Conservation (phyloP, 2,888 invertebrate genomes). For the Dolichopus griseipennis region DNA sequence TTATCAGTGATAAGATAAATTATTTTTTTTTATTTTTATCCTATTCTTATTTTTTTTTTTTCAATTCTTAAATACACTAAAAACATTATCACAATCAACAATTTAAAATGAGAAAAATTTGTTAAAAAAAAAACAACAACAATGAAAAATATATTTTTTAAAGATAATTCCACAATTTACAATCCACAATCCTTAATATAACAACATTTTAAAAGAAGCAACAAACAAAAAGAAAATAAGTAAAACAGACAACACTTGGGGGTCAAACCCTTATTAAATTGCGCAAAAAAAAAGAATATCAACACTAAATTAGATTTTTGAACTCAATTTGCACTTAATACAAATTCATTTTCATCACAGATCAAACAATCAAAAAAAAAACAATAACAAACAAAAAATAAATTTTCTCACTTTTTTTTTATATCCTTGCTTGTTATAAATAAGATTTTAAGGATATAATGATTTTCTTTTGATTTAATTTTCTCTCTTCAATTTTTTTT, state of each 20-base stretch:
- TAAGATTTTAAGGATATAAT: too few relatives aligned
- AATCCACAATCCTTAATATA: neutral
- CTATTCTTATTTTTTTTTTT: neutral
- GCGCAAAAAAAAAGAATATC: neutral
- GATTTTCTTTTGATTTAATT: too few relatives aligned
- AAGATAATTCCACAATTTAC: too few relatives aligned
- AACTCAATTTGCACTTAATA: conserved; percentile 6
- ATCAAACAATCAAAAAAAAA: too few relatives aligned
- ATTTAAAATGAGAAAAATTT: neutral
- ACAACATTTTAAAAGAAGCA: neutral
- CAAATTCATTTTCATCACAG: neutral
- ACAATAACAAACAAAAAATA: too few relatives aligned
- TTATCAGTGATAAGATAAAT: neutral
- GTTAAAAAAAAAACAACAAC: neutral
- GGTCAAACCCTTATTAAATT: conserved; percentile 4
- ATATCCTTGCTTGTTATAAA: too few relatives aligned
- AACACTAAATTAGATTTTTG: conserved; percentile 1
- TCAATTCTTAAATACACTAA: neutral
- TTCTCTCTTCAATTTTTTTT: too few relatives aligned
- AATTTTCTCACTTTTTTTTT: neutral
- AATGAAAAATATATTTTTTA: neutral
- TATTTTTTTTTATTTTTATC: neutral
- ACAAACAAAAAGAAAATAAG: neutral
- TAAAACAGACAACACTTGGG: neutral
- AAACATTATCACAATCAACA: neutral